These are phyloP conservation scores for Dysmachus trigonus DNA, from an alignment of 2,888 invertebrate species.

Conservation along the genomic window DNA sequence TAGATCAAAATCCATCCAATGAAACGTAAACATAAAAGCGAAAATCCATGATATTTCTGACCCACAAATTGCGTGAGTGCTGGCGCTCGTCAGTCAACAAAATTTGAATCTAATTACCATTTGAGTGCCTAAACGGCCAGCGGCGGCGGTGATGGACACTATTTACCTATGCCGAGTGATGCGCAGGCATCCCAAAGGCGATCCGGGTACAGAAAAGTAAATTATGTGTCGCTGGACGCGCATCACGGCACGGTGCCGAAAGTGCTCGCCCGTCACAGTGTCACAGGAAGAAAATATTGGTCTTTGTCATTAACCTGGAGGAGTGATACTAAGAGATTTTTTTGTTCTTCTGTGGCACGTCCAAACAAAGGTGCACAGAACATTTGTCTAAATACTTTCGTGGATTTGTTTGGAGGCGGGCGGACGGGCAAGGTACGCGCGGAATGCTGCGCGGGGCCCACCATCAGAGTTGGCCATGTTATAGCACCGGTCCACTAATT, in stretches of 20 bases:
- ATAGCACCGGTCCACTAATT: constrained; percentile 28
- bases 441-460: background rate
- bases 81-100: constrained; percentile 35
- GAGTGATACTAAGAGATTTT: constrained; percentile 49
- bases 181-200: background rate
- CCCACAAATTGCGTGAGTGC: background rate
- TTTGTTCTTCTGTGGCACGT: constrained; percentile 24
- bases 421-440: background rate
- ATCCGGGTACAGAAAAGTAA: constrained; percentile 15
- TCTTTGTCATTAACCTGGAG: constrained; percentile 54
- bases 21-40: background rate
- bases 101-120: constrained; percentile 27
- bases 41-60: background rate
- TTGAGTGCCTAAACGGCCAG: background rate
- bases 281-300: constrained; percentile 56
- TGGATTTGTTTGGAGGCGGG: constrained; percentile 4
- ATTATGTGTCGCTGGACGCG: background rate
- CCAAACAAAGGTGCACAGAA: constrained; percentile 36
- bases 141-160: background rate
- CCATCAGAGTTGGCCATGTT: constrained; percentile 21
- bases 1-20: background rate
- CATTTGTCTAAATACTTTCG: constrained; percentile 12
- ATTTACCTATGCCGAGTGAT: background rate
- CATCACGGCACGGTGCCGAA: background rate
- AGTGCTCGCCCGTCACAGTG: constrained; percentile 45